These are phyloP conservation scores for Limanda limanda DNA, from an alignment of 2,113 vertebrate genomes.

Conservation along the genomic window DNA sequence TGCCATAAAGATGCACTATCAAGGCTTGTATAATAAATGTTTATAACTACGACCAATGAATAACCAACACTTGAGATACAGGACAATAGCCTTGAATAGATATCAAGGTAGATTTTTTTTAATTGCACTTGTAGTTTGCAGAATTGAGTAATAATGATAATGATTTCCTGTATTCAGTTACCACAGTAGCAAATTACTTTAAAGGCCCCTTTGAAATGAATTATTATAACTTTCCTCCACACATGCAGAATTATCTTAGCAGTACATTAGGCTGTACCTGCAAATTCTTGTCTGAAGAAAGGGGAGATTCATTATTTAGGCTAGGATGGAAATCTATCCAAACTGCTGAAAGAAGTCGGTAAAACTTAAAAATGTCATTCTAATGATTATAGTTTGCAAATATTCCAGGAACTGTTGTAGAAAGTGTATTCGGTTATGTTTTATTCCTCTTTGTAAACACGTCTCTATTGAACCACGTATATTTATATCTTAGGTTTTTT, in stretches of 20 bases:
- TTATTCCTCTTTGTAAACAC: not conserved
- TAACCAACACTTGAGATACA: not conserved
- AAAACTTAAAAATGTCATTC: not conserved
- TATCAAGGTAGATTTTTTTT: not conserved
- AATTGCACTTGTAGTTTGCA: not conserved
- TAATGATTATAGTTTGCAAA: not conserved
- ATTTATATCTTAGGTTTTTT: not conserved
- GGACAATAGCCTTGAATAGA: not conserved
- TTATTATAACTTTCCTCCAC: not conserved
- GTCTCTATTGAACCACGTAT: not conserved
- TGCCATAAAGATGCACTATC: not conserved
- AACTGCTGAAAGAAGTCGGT: not conserved
- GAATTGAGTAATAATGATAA: not conserved
- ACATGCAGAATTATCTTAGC: not conserved
- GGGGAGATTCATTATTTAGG: not conserved
- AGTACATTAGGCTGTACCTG: not conserved
- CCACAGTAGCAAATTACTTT: not conserved
- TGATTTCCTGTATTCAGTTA: not conserved
- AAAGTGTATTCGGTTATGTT: not conserved
- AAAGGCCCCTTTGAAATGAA: not conserved
- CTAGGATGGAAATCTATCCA: not conserved
- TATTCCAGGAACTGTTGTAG: not conserved
- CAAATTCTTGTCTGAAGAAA: not conserved
- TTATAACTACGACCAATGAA: conserved; percentile 3
- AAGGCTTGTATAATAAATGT: not conserved